These are phyloP conservation scores for Pristionchus maxplancki DNA, from an alignment of 2,888 invertebrate genomes.

Conservation along the genomic window DNA sequence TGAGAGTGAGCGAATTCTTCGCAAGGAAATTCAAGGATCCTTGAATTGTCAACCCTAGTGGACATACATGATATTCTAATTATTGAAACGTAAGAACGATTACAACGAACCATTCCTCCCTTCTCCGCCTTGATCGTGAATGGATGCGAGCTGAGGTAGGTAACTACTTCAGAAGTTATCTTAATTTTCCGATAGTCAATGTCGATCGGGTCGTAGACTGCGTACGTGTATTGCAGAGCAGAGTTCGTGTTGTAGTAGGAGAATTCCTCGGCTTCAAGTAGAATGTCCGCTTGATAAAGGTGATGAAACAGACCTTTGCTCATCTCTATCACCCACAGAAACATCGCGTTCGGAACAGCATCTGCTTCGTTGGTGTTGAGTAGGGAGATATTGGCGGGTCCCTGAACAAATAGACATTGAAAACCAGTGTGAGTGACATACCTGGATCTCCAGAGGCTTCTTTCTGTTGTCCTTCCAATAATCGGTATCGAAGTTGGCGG, in stretches of 20 bases:
- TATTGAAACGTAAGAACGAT: too few relatives aligned
- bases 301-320: neutral
- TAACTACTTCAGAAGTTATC: neutral
- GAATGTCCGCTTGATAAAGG: too few relatives aligned
- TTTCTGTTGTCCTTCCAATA: neutral
- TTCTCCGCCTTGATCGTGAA: neutral
- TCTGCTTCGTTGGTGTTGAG: neutral
- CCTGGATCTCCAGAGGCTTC: neutral
- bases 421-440: too few relatives aligned
- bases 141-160: neutral
- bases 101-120: neutral
- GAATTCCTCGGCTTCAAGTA: neutral
- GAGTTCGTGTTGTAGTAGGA: too few relatives aligned
- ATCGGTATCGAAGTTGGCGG: neutral
- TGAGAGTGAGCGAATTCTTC: too few relatives aligned
- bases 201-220: neutral
- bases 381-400: neutral
- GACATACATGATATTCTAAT: too few relatives aligned
- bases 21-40: too few relatives aligned
- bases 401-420: neutral
- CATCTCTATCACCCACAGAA: neutral
- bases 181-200: too few relatives aligned
- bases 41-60: too few relatives aligned
- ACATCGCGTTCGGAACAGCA: neutral
- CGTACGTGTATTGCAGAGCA: neutral